Base-by-base conservation (phyloP, 92 coral and sea anemone species). In the Heliopora coerulea region DNA sequence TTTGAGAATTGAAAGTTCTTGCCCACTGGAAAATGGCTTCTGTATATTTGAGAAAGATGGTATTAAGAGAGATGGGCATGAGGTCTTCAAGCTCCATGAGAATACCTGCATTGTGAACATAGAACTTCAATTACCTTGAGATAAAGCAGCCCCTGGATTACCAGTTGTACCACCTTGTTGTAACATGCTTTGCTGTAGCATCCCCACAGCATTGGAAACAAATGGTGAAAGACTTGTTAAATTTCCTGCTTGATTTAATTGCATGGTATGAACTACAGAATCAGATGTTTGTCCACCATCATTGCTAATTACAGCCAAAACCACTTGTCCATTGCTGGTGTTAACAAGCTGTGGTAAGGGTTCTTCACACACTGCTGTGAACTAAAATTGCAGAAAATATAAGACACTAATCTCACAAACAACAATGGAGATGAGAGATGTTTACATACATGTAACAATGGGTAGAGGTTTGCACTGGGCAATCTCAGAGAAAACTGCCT, bases 311-410 rank as follows among this genome's bases (percentile, higher is more conserved):
- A 70, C 77, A 30, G 77, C 77, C 49, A 70, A 39, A 52, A 70
- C 77, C 19, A 70, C 60, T 35, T 70, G 77, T 12, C 77, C 77
- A 29, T 54, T 70, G 50, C 50, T 52, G 21, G 77, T 54, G 41
- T 54, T 70, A 11, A 70, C 14, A 8, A 70, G 62, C 0, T 56
- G 77, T 8, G 40, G 30, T 57, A 70, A 70, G 1, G 77, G 48
- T 33, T 70, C 77, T 70, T 70, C 77, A 24, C 56, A 70, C n/a
- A 70, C 77, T 52, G 77, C 77, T 29, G 63, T 54, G 26, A 70
- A 70, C 77, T 70, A 42, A 56, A 56, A 23, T 23, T n/a, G n/a
- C n/a, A n/a, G n/a, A n/a, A n/a, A n/a, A n/a, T n/a, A n/a, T n/a
- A n/a, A n/a, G n/a, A n/a, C n/a, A n/a, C n/a, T n/a, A n/a, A n/a